These are phyloP conservation scores for Prosopocoilus inquinatus DNA, from an alignment of 2,888 invertebrate species.

Conservation along the genomic window DNA sequence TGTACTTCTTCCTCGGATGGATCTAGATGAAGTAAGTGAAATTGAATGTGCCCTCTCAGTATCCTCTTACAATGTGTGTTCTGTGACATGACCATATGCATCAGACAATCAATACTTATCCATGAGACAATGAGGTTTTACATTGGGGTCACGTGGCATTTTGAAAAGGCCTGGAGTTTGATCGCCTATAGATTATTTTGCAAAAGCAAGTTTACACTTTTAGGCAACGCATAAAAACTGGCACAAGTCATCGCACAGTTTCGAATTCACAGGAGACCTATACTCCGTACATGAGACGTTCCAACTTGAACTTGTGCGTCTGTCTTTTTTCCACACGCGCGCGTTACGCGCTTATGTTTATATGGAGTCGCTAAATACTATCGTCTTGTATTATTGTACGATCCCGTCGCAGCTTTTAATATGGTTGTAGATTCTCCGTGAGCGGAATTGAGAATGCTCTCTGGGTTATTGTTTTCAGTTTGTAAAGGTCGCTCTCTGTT, in stretches of 20 bases:
- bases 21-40: slow-evolving; percentile 30
- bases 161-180: slow-evolving; percentile 34
- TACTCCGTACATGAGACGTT: slow-evolving; percentile 19
- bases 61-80: slow-evolving; percentile 17
- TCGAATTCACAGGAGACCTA: slow-evolving; percentile 40
- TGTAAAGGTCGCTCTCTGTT: slow-evolving; percentile 18
- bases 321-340: slow-evolving; percentile 14
- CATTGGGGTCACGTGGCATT: slow-evolving; percentile 44
- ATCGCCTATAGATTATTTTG: slow-evolving; percentile 38
- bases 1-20: slow-evolving; percentile 18
- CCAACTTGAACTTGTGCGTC: slow-evolving; percentile 14
- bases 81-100: slow-evolving; percentile 29
- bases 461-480: slow-evolving; percentile 27
- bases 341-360: slow-evolving; percentile 1
- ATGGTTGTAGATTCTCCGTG: slow-evolving; percentile 33
- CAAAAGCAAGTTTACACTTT: slow-evolving; percentile 44
- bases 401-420: slow-evolving; percentile 41
- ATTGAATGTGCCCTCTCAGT: slow-evolving; percentile 26
- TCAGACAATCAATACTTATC: slow-evolving; percentile 41
- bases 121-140: slow-evolving; percentile 42
- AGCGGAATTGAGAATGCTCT: slow-evolving; percentile 23
- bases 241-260: slow-evolving; percentile 38
- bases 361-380: slow-evolving; percentile 6
- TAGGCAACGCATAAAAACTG: slow-evolving; percentile 48
- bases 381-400: slow-evolving; percentile 32